Base-by-base conservation (phyloP, 2,888 invertebrate species). In the Aporophyla nigra region DNA sequence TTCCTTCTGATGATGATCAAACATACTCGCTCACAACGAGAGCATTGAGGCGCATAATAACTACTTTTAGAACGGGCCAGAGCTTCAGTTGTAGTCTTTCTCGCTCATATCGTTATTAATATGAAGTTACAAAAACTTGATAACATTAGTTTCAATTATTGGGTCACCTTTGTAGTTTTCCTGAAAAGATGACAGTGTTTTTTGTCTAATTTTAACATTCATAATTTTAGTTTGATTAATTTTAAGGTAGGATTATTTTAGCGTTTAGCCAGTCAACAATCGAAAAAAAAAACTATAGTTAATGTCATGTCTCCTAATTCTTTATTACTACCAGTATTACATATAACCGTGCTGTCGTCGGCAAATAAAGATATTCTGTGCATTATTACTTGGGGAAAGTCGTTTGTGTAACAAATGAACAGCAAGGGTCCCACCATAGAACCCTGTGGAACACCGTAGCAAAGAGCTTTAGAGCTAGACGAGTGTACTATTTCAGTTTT, bases 211-310 rank as follows among this genome's bases (percentile, higher is more conserved):
- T 56, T 72, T 46, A 43, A 21, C 21, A 53, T 21, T 53, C 9
- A 53, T 53, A 9, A 56, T 53, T 71, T 65, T 56, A 40, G 21
- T 65, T 66, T 43, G 16, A 10, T 72, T 66, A 33, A 59, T 58
- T 59, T 73, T 56, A 19, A 66, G 66, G 16, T 73, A 33, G 33
- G 33, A 33, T 33, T 33, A 33, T 67, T 33, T 59, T 72, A 10
- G 49, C 65, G 5, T 73, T 51, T 1, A 73, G 21, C 43, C 73
- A 61, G 33, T 73, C 54, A 54, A 67, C 14, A 54, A 53, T 54
- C 5, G n/a, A 5, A n/a, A 40, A 16, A 40, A 16, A 33, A n/a
- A 16, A n/a, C 40, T 59, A 24, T 33, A 40, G 27, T 21, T 21
- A 21, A 53, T 53, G 46, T 65, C 56, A 24, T 43, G 33, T 1